Conservation (phyloP, 92 coral and sea anemone genomes). For the Heteractis magnifica region DNA sequence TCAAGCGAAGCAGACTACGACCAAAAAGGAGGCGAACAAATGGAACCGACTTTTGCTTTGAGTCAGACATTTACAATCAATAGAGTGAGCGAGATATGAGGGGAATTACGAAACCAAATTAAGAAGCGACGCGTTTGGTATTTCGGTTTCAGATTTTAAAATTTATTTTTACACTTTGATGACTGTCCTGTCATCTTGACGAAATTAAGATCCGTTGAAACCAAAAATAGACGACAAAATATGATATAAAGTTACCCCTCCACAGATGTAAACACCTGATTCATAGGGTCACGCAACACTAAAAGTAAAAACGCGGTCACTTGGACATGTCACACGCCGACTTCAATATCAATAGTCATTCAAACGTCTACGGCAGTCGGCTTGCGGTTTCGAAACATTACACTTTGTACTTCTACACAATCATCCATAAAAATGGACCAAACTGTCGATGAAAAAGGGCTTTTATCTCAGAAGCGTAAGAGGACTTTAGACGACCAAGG, state of each 20-base stretch:
- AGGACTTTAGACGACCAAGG: conserved; percentile 53
- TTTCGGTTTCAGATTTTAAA: not conserved
- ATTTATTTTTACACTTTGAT: not conserved
- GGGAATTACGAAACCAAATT: not conserved
- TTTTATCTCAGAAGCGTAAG: conserved; percentile 38
- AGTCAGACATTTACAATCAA: not conserved
- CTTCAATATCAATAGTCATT: conserved; percentile 27
- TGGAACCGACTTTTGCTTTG: not conserved
- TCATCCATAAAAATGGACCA: conserved; percentile 6
- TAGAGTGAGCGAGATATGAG: not conserved
- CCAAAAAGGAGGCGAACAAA: not conserved
- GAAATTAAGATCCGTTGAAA: not conserved
- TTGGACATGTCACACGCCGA: conserved; percentile 30
- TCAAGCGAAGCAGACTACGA: not conserved
- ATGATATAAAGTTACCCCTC: not conserved
- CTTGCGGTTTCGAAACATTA: conserved; percentile 17
- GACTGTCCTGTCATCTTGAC: not conserved
- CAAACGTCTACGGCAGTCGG: conserved; percentile 2
- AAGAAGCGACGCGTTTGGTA: not conserved
- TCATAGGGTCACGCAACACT: conserved; percentile 26
- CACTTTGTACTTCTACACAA: not conserved
- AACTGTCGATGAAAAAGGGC: not conserved
- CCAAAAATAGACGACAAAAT: not conserved
- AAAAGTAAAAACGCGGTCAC: conserved; percentile 26
- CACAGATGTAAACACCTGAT: conserved; percentile 26